Percentiles rank a stretch among this genome's conserved stretches.
Conservation (phyloP, 2,113 vertebrate genomes). For the Pteropus alecto region DNA sequence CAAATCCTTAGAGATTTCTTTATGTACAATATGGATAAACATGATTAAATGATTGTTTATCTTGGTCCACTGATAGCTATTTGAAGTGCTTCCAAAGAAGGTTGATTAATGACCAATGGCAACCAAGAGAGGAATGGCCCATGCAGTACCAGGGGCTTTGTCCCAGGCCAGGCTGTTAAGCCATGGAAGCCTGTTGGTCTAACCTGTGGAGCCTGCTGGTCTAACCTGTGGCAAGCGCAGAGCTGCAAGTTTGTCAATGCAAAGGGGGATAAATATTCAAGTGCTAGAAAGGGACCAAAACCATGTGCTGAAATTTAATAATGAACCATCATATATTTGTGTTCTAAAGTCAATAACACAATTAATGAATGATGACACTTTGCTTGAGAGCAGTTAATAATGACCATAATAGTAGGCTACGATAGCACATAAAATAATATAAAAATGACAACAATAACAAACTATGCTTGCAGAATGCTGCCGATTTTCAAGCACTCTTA, state of each 20-base stretch:
- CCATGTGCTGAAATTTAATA: not conserved
- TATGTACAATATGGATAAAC: not conserved
- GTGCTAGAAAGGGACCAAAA: not conserved
- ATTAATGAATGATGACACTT: not conserved
- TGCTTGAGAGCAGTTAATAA: not conserved
- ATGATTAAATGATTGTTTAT: not conserved
- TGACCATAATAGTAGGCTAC: not conserved
- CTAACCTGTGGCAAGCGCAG: not conserved
- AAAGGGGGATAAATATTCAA: not conserved
- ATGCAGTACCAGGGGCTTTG: not conserved
- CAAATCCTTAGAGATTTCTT: not conserved
- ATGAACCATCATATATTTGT: not conserved
- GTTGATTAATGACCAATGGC: not conserved
- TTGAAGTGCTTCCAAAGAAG: not conserved
- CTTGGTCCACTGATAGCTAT: not conserved
- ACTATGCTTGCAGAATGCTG: not conserved
- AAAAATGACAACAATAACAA: not conserved
- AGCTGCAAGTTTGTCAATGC: not conserved
- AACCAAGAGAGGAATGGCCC: not conserved
- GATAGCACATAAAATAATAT: not conserved
- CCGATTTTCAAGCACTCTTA: not conserved
- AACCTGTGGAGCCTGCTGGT: not conserved
- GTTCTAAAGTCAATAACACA: not conserved
- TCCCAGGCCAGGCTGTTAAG: not conserved
- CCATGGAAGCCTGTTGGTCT: not conserved